Evolutionary conservation across 2,888 invertebrate genomes (phyloP).

Genomic region (Platycheirus rosarum): DNA sequence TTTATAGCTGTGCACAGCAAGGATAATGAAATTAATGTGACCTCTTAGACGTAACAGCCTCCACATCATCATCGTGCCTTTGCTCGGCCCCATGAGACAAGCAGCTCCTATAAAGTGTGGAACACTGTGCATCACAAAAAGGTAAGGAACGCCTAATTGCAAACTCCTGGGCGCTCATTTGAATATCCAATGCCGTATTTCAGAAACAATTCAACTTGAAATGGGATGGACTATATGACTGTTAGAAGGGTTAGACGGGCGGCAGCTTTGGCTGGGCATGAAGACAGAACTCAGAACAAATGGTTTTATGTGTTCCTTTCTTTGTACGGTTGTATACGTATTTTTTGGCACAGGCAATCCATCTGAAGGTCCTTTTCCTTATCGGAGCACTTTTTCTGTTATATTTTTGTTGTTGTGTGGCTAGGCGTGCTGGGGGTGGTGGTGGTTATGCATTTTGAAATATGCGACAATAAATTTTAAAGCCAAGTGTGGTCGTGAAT

Average conservation of each 20-base stretch:
- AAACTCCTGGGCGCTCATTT: slow-evolving; percentile 62
- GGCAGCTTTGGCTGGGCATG: no score
- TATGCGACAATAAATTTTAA: slow-evolving; percentile 69
- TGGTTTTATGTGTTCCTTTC: slow-evolving; percentile 26
- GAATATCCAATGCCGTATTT: slow-evolving; percentile 62
- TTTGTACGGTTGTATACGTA: slow-evolving; percentile 9
- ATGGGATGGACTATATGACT: slow-evolving; percentile 29
- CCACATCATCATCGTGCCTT: slow-evolving; percentile 18
- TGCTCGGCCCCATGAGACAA: slow-evolving; percentile 1
- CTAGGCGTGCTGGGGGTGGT: background rate
- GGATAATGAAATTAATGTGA: slow-evolving; percentile 66
- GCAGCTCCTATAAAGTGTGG: background rate
- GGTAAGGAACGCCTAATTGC: slow-evolving; percentile 66
- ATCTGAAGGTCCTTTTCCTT: slow-evolving; percentile 47
- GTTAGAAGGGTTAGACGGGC: no score
- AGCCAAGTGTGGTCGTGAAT: slow-evolving; percentile 69
- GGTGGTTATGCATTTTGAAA: slow-evolving; percentile 50
- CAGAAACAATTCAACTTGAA: slow-evolving; percentile 61
- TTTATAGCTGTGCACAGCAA: slow-evolving; percentile 24
- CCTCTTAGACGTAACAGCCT: slow-evolving; percentile 58
- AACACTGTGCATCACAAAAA: slow-evolving; percentile 42
- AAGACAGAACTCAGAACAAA: slow-evolving; percentile 32
- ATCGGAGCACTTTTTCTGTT: slow-evolving; percentile 28
- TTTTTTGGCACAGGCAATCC: slow-evolving; percentile 55
- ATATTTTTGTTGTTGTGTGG: slow-evolving; percentile 17